A percentile compares a stretch with the other conserved stretches of the same genome.
These are phyloP conservation scores for Morpho helenor DNA, from an alignment of 2,888 invertebrate genomes.

Conservation along the genomic window DNA sequence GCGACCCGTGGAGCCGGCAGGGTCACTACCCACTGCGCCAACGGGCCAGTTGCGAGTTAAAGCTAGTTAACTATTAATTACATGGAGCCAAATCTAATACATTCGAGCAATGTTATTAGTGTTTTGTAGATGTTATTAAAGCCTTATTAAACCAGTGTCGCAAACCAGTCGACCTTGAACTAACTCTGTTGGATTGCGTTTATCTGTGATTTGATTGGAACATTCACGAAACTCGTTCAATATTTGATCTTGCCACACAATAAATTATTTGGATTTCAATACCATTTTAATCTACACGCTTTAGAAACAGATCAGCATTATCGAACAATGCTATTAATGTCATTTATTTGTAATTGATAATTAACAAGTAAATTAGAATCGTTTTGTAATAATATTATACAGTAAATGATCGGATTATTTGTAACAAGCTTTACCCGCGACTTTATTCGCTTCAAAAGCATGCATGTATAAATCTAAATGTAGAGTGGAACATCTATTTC, in stretches of 20 bases:
- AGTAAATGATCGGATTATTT: too few species aligned
- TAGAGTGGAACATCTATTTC: too few species aligned
- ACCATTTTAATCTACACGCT: not conserved
- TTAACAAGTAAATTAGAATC: slow-evolving; percentile 1
- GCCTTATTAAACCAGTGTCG: slow-evolving; percentile 1
- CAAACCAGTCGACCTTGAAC: slow-evolving; percentile 21
- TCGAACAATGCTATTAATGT: slow-evolving; percentile 1
- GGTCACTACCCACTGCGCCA: too few species aligned
- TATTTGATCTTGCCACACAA: slow-evolving; percentile 16
- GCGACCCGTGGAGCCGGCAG: too few species aligned
- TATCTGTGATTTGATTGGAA: slow-evolving; percentile 6
- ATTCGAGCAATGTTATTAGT: slow-evolving; percentile 4
- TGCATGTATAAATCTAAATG: too few species aligned
- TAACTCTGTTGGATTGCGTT: slow-evolving; percentile 14
- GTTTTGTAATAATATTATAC: too few species aligned
- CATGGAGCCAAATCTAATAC: too few species aligned
- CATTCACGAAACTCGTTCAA: slow-evolving; percentile 12
- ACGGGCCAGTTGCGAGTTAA: too few species aligned
- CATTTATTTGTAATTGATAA: slow-evolving; percentile 2
- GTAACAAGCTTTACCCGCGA: not conserved
- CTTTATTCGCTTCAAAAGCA: not conserved
- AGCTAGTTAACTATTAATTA: too few species aligned
- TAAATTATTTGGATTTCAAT: slow-evolving; percentile 2
- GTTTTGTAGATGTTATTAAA: slow-evolving; percentile 4
- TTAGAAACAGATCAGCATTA: not conserved